These are phyloP conservation scores for Haemorhous mexicanus DNA, from an alignment of 2,113 vertebrate species.

Conservation along the genomic window DNA sequence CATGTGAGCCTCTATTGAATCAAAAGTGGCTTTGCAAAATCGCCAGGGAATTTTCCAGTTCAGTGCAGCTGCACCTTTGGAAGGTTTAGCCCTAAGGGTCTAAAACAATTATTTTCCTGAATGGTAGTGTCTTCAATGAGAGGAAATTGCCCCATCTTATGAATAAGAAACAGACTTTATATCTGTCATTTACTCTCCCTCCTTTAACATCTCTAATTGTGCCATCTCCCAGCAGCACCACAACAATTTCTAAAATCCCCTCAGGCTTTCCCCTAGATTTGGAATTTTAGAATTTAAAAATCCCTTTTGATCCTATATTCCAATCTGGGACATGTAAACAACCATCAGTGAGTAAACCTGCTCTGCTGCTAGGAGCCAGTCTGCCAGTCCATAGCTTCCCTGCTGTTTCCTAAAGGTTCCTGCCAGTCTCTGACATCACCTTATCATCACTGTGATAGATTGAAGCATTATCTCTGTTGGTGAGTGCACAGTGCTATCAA, in stretches of 20 bases:
- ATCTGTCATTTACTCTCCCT: background rate
- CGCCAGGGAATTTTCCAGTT: background rate
- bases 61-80: background rate
- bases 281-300: background rate
- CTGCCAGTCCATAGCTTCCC: background rate
- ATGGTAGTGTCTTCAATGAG: background rate
- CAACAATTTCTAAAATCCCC: background rate
- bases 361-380: background rate
- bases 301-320: background rate
- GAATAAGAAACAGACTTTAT: background rate
- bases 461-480: background rate
- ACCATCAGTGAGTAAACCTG: background rate
- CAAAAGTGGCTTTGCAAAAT: background rate
- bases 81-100: background rate
- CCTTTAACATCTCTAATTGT: background rate
- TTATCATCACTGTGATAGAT: background rate
- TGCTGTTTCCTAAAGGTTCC: background rate
- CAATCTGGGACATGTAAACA: background rate
- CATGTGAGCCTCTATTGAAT: background rate
- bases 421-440: background rate
- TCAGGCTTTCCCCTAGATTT: background rate
- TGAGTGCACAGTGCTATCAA: background rate
- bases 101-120: background rate
- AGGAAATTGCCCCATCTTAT: background rate
- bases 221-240: background rate